Percentiles rank a stretch among this genome's conserved stretches.
Conservation (phyloP, 2,888 invertebrate species). For the Himalopsyche kuldschensis region DNA sequence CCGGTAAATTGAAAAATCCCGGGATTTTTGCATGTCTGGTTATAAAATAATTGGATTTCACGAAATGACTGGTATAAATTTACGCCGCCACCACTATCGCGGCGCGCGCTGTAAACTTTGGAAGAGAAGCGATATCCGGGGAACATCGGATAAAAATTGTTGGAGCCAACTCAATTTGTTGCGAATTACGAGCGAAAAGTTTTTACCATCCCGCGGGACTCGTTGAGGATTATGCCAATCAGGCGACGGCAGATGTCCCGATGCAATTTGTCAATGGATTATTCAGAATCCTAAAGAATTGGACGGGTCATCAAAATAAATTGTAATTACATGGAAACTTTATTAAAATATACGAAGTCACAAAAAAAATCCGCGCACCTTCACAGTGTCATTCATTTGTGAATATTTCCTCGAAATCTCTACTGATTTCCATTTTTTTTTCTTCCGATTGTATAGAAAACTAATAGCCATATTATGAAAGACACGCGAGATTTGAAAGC, state of each 20-base stretch:
- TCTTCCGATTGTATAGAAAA: too few relatives aligned
- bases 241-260: not conserved
- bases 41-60: not conserved
- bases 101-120: not conserved
- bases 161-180: not conserved
- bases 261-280: not conserved
- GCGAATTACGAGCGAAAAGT: not conserved
- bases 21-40: too few relatives aligned
- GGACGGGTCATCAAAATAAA: too few relatives aligned
- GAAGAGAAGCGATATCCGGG: not conserved
- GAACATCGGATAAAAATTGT: not conserved
- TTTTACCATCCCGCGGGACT: not conserved
- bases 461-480: too few relatives aligned
- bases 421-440: too few relatives aligned
- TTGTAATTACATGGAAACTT: too few relatives aligned
- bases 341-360: too few relatives aligned
- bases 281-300: not conserved
- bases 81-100: not conserved
- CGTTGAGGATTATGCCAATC: not conserved
- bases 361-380: too few relatives aligned
- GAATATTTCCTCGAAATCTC: too few relatives aligned
- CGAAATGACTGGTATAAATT: not conserved
- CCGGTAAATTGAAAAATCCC: too few relatives aligned
- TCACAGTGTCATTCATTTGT: too few relatives aligned
- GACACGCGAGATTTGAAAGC: too few relatives aligned